Conservation (phyloP, 2,113 vertebrate genomes). For the Siphamia tubifer region DNA sequence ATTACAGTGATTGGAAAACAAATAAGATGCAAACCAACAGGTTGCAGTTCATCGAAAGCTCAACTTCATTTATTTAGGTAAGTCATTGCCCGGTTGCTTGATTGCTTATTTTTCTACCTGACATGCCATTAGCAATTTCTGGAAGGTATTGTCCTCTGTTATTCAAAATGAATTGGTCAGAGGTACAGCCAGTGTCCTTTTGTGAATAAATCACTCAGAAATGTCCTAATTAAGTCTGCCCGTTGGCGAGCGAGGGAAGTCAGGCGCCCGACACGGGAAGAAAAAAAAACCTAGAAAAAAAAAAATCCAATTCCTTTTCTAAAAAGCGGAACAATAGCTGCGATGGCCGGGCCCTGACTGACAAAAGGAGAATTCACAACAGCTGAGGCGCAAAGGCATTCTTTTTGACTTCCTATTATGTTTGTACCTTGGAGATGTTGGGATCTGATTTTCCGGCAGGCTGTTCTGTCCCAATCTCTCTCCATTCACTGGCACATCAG, state of each 20-base stretch:
- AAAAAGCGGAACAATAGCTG: conserved; percentile 71
- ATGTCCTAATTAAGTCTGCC: conserved; percentile 73
- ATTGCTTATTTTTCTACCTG: conserved; percentile 49
- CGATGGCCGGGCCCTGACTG: conserved; percentile 50
- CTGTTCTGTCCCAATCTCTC: conserved; percentile 56
- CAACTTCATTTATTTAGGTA: conserved; percentile 30
- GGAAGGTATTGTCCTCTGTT: conserved; percentile 43
- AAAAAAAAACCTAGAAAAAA: background rate
- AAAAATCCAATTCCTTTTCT: conserved; percentile 73
- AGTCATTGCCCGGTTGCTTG: conserved; percentile 21
- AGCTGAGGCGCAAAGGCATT: conserved; percentile 68
- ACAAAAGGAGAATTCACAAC: conserved; percentile 75
- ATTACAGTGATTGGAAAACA: conserved; percentile 19
- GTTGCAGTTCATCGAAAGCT: conserved; percentile 18
- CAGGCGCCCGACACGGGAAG: conserved; percentile 17
- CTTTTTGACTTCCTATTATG: conserved; percentile 77
- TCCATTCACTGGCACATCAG: conserved; percentile 62
- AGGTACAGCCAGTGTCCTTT: conserved; percentile 62
- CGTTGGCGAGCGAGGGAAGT: conserved; percentile 37
- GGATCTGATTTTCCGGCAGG: conserved; percentile 66
- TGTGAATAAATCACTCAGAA: conserved; percentile 71
- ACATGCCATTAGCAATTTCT: conserved; percentile 46
- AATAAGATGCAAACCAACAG: conserved; percentile 28
- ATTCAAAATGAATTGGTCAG: conserved; percentile 58
- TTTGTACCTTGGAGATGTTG: conserved; percentile 72